phyloP scores from a whole-genome alignment of 2,888 invertebrate species.

The Ceriagrion tenellum region DNA sequence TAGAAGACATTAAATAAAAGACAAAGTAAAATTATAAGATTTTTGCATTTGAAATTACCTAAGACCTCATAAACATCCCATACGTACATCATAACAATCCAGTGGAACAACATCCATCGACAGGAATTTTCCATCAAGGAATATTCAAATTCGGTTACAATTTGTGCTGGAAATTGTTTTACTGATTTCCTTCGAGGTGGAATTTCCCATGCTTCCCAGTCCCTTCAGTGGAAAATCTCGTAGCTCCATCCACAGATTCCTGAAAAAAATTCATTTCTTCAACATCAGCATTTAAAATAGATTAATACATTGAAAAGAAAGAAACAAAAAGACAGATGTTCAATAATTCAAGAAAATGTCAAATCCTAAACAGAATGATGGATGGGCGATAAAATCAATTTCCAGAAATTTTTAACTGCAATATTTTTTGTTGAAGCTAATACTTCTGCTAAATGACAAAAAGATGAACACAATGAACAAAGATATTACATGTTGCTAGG shows the following conservation, averaged over 20 bases:
- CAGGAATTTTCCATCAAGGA: not conserved
- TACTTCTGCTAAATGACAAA: too few species aligned
- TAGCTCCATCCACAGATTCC: constrained; percentile 84
- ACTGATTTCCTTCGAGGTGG: not conserved
- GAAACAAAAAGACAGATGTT: not conserved
- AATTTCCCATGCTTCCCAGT: constrained; percentile 86
- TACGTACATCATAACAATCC: too few species aligned
- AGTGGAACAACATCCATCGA: not conserved
- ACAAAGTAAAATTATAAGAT: not conserved
- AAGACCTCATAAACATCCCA: too few species aligned
- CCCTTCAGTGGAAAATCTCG: constrained; percentile 85
- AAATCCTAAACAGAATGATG: too few species aligned
- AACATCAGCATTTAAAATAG: not conserved
- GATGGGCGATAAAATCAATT: too few species aligned
- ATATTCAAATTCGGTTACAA: not conserved
- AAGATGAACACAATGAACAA: too few species aligned
- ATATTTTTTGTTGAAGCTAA: too few species aligned
- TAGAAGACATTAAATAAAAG: not conserved
- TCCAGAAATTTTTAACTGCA: too few species aligned
- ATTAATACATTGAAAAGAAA: not conserved
- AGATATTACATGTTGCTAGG: too few species aligned
- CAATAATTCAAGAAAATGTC: not conserved
- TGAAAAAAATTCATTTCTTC: constrained; percentile 73
- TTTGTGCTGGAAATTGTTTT: not conserved
- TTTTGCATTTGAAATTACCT: too few species aligned